phyloP scores from a whole-genome alignment of 2,888 invertebrate species.

The Liopterus haemorrhoidalis region DNA sequence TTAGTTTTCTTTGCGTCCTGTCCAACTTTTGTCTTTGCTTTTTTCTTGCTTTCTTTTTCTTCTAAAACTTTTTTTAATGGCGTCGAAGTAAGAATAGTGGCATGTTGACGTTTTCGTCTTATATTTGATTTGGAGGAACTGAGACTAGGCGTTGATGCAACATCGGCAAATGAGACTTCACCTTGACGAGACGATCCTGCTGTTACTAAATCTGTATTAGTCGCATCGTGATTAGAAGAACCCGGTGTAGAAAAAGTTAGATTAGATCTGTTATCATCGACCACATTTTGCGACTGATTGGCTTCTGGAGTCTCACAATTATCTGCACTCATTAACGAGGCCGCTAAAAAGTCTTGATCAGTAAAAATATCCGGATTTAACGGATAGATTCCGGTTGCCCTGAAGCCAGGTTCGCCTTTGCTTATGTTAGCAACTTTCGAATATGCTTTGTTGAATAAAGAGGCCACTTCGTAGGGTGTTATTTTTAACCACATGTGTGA shows the following conservation, averaged over 20 bases:
- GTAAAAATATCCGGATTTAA: slow-evolving; percentile 34
- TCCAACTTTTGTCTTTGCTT: slow-evolving; percentile 1
- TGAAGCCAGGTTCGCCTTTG: slow-evolving; percentile 38
- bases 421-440: slow-evolving; percentile 33
- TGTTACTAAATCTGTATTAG: slow-evolving; percentile 17
- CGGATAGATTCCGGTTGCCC: slow-evolving; percentile 36
- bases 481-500: slow-evolving; percentile 31
- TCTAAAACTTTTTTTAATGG: slow-evolving; percentile 24
- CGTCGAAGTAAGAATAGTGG: slow-evolving; percentile 33
- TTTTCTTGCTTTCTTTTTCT: slow-evolving; percentile 28
- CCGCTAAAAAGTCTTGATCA: slow-evolving; percentile 34
- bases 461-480: slow-evolving; percentile 36
- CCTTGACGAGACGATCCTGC: too few relatives aligned
- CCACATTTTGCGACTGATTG: too few relatives aligned
- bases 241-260: too few relatives aligned
- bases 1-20: too few relatives aligned
- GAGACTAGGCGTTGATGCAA: too few relatives aligned
- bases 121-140: too few relatives aligned
- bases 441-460: slow-evolving; percentile 31
- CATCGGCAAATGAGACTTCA: too few relatives aligned
- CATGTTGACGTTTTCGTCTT: slow-evolving; percentile 33
- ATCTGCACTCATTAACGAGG: too few relatives aligned
- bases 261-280: too few relatives aligned
- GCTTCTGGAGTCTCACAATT: too few relatives aligned
- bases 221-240: too few relatives aligned